Evolutionary conservation across 1,140 invertebrate genomes (phyloP).

Genomic region (Diorhabda elongata): DNA sequence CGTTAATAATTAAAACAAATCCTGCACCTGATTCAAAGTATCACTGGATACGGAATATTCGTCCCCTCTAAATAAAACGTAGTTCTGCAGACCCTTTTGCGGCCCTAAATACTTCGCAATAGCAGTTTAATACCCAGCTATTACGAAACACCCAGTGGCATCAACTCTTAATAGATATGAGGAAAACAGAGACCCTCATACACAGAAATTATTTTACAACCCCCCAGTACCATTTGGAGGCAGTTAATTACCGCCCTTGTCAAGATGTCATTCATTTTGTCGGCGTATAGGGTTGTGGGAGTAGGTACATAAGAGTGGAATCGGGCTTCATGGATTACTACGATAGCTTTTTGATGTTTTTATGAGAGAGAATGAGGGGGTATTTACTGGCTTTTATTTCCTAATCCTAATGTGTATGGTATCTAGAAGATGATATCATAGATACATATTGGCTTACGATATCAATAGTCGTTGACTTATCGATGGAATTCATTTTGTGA

Average conservation of each 20-base stretch:
- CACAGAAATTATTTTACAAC: constrained; percentile 10
- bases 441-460: not conserved
- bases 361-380: not conserved
- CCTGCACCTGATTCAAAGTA: not conserved
- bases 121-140: constrained; percentile 20
- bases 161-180: constrained; percentile 22
- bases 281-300: not conserved
- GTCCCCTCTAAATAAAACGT: not conserved
- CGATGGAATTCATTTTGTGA: no score
- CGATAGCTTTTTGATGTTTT: constrained; percentile 2
- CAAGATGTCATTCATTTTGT: constrained; percentile 18
- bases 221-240: constrained; percentile 14
- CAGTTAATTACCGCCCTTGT: constrained; percentile 23
- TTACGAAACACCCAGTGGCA: constrained; percentile 15
- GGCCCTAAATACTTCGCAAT: constrained; percentile 21
- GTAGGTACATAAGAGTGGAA: not conserved
- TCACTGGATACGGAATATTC: not conserved
- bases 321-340: not conserved
- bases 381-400: not conserved
- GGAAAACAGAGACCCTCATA: constrained; percentile 15
- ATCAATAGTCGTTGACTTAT: no score
- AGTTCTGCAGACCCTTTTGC: not conserved
- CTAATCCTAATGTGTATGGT: not conserved
- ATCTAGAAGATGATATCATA: not conserved
- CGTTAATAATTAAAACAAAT: constrained; percentile 2